A percentile compares a stretch with the other conserved stretches of the same genome.
Evolutionary conservation across 1,140 invertebrate genomes (phyloP).

Genomic region (Diabrotica virgifera): DNA sequence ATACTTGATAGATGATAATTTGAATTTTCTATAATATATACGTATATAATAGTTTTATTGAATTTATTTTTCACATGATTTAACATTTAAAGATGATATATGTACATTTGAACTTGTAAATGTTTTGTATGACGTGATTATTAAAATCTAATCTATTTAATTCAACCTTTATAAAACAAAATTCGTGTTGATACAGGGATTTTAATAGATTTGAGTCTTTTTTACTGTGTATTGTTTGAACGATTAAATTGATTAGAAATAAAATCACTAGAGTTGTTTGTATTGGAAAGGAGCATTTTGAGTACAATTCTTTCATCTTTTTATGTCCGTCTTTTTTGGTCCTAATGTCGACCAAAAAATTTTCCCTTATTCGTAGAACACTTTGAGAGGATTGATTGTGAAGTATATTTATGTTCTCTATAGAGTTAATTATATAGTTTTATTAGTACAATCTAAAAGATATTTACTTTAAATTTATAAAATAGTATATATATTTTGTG

Average conservation of each 20-base stretch:
- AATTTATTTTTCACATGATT: background rate
- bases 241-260: background rate
- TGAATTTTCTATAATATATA: no score
- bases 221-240: background rate
- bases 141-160: background rate
- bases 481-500: no score
- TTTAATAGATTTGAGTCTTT: no score
- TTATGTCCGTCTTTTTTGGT: background rate
- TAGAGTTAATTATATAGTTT: no score
- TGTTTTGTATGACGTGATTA: background rate
- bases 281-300: background rate
- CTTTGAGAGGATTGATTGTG: no score
- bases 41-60: no score
- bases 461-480: no score
- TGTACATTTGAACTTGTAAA: background rate
- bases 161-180: background rate
- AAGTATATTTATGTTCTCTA: no score
- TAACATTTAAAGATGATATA: background rate
- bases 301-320: constrained; percentile 3
- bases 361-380: no score
- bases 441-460: no score
- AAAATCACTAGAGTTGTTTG: background rate
- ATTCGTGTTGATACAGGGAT: background rate
- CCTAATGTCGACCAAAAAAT: background rate
- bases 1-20: no score